Evolutionary conservation across 1,140 invertebrate genomes (phyloP).

Genomic region (Drosophila saltans): DNA sequence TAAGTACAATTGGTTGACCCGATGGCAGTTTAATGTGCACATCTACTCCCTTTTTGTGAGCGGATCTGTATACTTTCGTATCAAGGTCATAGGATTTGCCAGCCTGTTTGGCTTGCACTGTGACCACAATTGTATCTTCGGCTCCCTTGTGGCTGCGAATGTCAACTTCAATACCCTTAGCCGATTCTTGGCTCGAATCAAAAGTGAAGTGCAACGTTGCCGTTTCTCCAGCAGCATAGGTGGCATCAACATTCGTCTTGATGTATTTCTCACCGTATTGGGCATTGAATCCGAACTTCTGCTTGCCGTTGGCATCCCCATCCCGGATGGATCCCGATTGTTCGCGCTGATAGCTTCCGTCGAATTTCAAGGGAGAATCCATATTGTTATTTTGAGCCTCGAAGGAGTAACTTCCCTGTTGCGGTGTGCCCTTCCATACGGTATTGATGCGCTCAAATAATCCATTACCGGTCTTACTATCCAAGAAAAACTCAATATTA

Average conservation of each 20-base stretch:
- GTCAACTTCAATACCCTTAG: constrained; percentile 85
- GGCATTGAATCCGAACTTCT: constrained; percentile 48
- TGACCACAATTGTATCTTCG: constrained; percentile 82
- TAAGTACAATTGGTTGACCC: constrained; percentile 84
- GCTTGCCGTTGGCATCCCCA: constrained; percentile 37
- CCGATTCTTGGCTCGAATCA: constrained; percentile 84
- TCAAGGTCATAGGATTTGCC: constrained; percentile 50
- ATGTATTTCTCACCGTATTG: constrained; percentile 61
- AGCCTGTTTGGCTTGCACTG: constrained; percentile 34
- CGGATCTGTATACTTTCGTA: constrained; percentile 46
- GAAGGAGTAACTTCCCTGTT: constrained; percentile 57
- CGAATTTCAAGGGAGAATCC: constrained; percentile 47
- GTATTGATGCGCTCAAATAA: constrained; percentile 52
- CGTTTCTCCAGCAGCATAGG: constrained; percentile 21
- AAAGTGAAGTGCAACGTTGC: constrained; percentile 43
- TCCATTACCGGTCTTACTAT: constrained; percentile 51
- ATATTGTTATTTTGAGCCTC: constrained; percentile 54
- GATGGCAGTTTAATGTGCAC: constrained; percentile 34
- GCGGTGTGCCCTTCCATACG: constrained; percentile 37
- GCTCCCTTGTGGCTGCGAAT: constrained; percentile 84
- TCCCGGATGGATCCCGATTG: constrained; percentile 32
- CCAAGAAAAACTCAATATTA: constrained; percentile 38
- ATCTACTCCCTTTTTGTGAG: constrained; percentile 67
- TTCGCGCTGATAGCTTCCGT: constrained; percentile 57
- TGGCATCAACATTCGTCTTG: constrained; percentile 43